Conservation (phyloP, 1,140 invertebrate genomes). For the Scaptomyza hsui region DNA sequence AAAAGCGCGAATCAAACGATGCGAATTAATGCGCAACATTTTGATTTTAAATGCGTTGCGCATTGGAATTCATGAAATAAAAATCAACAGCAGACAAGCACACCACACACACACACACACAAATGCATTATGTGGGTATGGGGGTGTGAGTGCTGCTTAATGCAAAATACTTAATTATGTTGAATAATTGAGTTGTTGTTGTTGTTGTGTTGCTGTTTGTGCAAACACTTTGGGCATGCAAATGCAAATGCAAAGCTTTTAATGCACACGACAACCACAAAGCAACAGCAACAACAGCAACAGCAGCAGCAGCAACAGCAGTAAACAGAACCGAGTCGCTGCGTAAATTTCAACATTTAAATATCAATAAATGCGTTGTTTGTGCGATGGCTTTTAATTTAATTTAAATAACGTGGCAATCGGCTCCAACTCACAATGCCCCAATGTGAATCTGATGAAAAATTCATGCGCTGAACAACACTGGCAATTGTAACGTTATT, state of each 20-base stretch:
- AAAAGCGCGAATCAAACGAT: constrained; percentile 73
- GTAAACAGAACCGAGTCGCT: constrained; percentile 6
- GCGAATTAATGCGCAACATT: constrained; percentile 76
- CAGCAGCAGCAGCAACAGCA: constrained; percentile 17
- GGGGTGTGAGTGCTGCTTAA: constrained; percentile 65
- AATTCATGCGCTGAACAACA: constrained; percentile 59
- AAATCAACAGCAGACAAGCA: constrained; percentile 71
- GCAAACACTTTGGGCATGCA: constrained; percentile 69
- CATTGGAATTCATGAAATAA: constrained; percentile 75
- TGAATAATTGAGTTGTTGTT: constrained; percentile 81
- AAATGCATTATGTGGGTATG: constrained; percentile 35
- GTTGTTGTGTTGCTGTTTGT: constrained; percentile 55
- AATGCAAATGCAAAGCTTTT: constrained; percentile 74
- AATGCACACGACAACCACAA: constrained; percentile 68
- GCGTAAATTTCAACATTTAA: constrained; percentile 62
- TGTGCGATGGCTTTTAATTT: constrained; percentile 75
- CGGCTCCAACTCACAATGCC: constrained; percentile 16
- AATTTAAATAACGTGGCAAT: constrained; percentile 71
- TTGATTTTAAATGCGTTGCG: constrained; percentile 77
- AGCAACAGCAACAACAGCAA: constrained; percentile 29
- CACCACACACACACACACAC: neutral
- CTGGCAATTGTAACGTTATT: constrained; percentile 46
- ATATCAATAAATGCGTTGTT: constrained; percentile 79
- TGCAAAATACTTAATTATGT: constrained; percentile 82
- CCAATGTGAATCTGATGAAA: constrained; percentile 37